Percentiles rank a stretch among this genome's conserved stretches.
Conservation (phyloP, 2,113 vertebrate species). For the rat (Rattus norvegicus) region GRCr8 NC_086031.1:84498001-84498500, state of each 20-base stretch:
- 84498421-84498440: background rate
- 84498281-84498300: background rate
- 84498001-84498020: no score
- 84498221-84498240: background rate
- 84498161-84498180: no score
- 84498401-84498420: background rate
- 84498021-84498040: background rate
- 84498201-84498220: rapidly evolving
- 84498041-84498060: background rate
- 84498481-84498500: background rate
- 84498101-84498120: background rate
- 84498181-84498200: background rate
- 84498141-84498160: rapidly evolving
- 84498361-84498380: background rate
- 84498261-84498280: background rate
- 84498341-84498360: background rate
- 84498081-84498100: background rate
- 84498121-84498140: background rate
- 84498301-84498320: background rate
- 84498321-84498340: background rate
- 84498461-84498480: background rate
- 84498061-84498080: background rate
- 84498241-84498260: background rate
- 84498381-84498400: background rate
- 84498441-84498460: background rate